Conservation (phyloP, 2,797 vertebrate genomes). For the Sebastes miniatus region DNA sequence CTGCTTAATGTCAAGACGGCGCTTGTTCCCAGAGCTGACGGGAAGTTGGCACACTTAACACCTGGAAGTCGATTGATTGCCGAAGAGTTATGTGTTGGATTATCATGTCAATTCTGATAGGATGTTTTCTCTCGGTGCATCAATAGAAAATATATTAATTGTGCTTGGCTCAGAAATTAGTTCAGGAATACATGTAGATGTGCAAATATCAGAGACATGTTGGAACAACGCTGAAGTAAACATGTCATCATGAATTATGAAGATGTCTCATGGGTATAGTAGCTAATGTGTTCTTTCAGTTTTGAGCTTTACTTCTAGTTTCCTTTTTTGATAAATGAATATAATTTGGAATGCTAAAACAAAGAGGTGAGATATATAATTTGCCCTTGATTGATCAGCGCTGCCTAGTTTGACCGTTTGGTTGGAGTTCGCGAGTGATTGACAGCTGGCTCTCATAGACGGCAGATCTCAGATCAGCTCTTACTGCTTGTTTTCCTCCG, state of each 20-base stretch:
- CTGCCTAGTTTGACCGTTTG: too few species aligned
- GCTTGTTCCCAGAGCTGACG: not conserved
- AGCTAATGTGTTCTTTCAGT: not conserved
- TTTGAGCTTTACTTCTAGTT: not conserved
- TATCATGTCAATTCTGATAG: not conserved
- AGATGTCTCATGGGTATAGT: not conserved
- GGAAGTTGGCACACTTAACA: constrained; percentile 24
- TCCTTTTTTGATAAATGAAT: too few species aligned
- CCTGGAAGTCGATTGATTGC: constrained; percentile 6
- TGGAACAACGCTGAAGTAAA: not conserved
- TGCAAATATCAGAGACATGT: not conserved
- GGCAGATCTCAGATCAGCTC: too few species aligned
- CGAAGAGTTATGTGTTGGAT: not conserved
- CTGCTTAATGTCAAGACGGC: not conserved
- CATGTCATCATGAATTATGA: not conserved
- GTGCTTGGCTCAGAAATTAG: too few species aligned
- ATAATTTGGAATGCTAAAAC: too few species aligned
- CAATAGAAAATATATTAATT: not conserved
- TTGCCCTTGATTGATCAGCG: too few species aligned
- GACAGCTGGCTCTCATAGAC: too few species aligned
- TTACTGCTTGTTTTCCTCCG: too few species aligned
- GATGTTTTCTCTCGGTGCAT: not conserved
- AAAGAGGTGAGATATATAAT: too few species aligned
- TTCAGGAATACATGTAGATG: too few species aligned
- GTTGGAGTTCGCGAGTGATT: too few species aligned